Conservation (phyloP, 1,140 invertebrate genomes). For the Luehdorfia chinensis region DNA sequence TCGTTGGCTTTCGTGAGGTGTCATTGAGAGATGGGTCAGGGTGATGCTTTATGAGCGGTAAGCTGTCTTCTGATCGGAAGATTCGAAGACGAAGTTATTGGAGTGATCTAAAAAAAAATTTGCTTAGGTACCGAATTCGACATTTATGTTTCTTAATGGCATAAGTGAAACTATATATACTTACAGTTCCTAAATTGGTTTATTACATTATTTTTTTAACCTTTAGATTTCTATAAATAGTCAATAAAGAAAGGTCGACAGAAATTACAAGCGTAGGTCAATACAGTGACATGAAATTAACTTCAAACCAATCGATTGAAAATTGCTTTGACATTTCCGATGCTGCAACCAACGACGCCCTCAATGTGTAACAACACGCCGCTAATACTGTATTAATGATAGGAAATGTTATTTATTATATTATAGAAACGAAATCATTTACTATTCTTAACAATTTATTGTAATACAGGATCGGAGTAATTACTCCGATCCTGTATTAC, state of each 20-base stretch:
- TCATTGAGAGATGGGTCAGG: constrained; percentile 56
- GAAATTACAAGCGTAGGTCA: not conserved
- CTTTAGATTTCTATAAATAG: no score
- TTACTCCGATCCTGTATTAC: no score
- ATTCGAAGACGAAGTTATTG: no score
- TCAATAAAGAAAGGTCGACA: not conserved
- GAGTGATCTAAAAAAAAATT: no score
- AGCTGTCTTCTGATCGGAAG: no score
- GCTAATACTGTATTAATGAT: not conserved
- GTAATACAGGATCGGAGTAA: no score
- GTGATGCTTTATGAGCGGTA: constrained; percentile 25
- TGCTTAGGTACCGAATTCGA: no score
- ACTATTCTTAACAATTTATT: no score
- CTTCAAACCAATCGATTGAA: constrained; percentile 9
- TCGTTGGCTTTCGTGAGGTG: constrained; percentile 38
- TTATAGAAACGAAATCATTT: not conserved
- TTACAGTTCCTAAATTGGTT: no score
- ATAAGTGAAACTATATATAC: no score
- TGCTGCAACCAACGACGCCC: constrained; percentile 13
- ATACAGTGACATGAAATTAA: constrained; percentile 9
- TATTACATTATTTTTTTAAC: no score
- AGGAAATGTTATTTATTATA: not conserved
- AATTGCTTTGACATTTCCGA: constrained; percentile 15
- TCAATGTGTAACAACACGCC: not conserved
- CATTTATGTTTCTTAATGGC: no score